Evolutionary conservation across 1,140 invertebrate genomes (phyloP), one percentile per base, ranked within the genome.

Genomic region (Mactra quadrangularis): DNA sequence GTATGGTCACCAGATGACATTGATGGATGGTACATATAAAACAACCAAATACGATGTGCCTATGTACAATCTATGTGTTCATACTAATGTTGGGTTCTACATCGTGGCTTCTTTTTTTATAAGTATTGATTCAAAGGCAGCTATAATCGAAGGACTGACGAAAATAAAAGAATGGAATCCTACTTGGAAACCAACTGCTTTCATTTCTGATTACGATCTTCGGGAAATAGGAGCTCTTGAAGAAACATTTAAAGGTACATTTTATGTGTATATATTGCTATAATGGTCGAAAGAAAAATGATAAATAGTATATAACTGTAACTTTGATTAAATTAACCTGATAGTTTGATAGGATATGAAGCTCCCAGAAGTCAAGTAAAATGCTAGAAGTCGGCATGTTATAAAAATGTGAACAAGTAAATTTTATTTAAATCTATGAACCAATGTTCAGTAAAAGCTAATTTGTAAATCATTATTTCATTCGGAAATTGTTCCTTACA

Each of bases 1-100:
- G 27, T 68, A 68, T 68, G 62, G 33, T 47, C 6, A 15, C 4
- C 33, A 68, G 9, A n/a, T 45, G 9, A 38, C 45, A 13, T 33
- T 68, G n/a, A 41, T 68, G 62, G 62, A 68, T 25, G 35, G 35
- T 25, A 68, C 33, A 25, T 68, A 68, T 35, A n/a, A 47, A 45
- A 45, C 38, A n/a, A n/a, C 9, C 11, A 41, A 3, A 45, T 68
- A 68, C 22, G 31, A 41, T 68, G 19, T 68, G n/a, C 62, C 35
- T 25, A 17, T 68, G 22, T 68, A 15, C 22, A 2, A 41, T n/a
- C 11, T 68, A 27, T 68, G 35, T 68, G 62, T 68, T 7, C 13
- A 19, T 19, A 45, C 62, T 45, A 68, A 45, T 47, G 45, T 41
- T 6, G 62, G 62, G 15, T 68, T 41, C 31, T 68, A 45, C 35